Evolutionary conservation across 2,888 invertebrate genomes (phyloP), one percentile per base, ranked within the genome.

Genomic region (Morinoia aosen): DNA sequence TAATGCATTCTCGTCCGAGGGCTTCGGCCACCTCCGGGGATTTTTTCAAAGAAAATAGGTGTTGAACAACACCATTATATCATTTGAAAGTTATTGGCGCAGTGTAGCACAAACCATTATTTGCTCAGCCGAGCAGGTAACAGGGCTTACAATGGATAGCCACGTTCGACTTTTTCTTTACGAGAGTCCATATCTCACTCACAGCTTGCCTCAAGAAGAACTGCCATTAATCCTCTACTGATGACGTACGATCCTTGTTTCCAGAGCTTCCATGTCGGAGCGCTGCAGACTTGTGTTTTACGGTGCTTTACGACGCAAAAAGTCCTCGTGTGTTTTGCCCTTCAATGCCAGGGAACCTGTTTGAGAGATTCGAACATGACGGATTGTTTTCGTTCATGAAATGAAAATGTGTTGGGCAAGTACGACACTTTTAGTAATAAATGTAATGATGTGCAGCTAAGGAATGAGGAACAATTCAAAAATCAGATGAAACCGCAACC

Each of bases 101-200:
- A 39, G 90, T 40, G 48, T 12, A 40, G 14, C 48, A 90, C 90
- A 90, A 39, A 19, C 33, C 33, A 88, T 12, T 40, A 14, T 40
- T 90, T 40, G 14, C 90, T 39, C 40, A 14, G 40, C 40, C 40
- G 19, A 33, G 76, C 90, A 90, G 48, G 90, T 12, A 90, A 19
- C 3, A 90, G 39, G 3, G 39, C 39, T 90, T 40, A 90, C 12
- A 90, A 90, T 90, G 48, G 48, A 90, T 90, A 48, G 90, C 90
- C 39, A 33, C 14, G 90, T 11, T 40, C 25, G 40, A 48, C 90
- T 90, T 39, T 39, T 90, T 90, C 90, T 90, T 90, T 48, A 90
- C 40, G 48, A 33, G 19, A 90, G 90, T 90, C 90, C 90, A 90
- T 90, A 90, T 40, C 90, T 90, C 90, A 48, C 48, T 40, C 90